These are phyloP conservation scores for Vimba vimba DNA, from an alignment of 2,113 vertebrate genomes.

Conservation along the genomic window DNA sequence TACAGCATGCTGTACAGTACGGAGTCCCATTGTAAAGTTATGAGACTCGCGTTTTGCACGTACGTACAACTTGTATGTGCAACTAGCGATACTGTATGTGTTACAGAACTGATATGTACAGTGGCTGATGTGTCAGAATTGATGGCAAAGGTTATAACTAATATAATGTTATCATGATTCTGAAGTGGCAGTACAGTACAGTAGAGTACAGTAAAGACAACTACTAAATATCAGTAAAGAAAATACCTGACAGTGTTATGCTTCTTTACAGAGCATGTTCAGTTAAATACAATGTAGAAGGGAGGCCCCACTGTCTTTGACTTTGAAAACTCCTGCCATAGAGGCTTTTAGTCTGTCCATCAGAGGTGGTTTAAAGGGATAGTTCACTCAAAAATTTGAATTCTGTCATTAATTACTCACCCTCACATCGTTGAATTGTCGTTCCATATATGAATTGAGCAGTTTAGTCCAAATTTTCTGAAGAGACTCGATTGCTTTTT, in stretches of 20 bases:
- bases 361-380: too few relatives aligned
- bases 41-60: background rate
- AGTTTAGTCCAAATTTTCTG: too few relatives aligned
- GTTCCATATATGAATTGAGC: too few relatives aligned
- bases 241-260: background rate
- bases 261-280: background rate
- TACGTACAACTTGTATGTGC: background rate
- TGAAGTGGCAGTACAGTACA: background rate
- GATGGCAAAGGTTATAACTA: slow-evolving; percentile 6
- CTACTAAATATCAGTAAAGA: background rate
- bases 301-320: too few relatives aligned
- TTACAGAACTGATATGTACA: slow-evolving; percentile 18
- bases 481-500: too few relatives aligned
- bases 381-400: too few relatives aligned
- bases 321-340: too few relatives aligned
- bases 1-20: background rate
- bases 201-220: background rate
- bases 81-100: background rate
- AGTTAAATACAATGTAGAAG: background rate
- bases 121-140: background rate
- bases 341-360: too few relatives aligned
- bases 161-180: background rate
- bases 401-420: too few relatives aligned
- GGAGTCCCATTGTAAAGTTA: background rate
- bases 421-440: too few relatives aligned